These are phyloP conservation scores for Eunapius fragilis DNA, from an alignment of 37 sponge, comb jelly and placozoan species.

Conservation along the genomic window DNA sequence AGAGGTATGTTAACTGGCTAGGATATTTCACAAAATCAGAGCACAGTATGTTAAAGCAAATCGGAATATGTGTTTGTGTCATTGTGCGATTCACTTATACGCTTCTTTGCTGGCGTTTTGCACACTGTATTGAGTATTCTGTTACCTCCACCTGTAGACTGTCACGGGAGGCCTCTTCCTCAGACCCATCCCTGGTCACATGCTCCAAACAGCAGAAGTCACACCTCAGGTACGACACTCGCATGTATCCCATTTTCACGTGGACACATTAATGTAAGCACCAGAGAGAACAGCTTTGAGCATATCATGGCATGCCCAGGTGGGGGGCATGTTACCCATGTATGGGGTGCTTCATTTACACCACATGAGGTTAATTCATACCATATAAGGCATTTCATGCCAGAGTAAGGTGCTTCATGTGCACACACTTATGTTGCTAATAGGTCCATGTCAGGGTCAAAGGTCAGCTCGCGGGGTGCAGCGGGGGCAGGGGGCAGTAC, in stretches of 20 bases:
- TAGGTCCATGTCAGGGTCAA: slow-evolving; percentile 69
- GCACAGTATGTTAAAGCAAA: no score
- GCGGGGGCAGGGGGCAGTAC: slow-evolving; percentile 29
- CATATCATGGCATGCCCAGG: no score
- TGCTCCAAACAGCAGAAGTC: slow-evolving; percentile 79
- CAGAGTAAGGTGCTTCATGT: background rate
- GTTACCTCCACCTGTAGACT: slow-evolving; percentile 14
- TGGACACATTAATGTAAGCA: no score
- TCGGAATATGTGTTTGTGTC: no score
- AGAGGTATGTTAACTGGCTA: slow-evolving; percentile 48
- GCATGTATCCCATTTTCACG: no score
- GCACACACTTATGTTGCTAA: background rate
- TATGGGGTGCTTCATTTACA: background rate
- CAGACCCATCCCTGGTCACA: slow-evolving; percentile 79
- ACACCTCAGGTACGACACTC: slow-evolving; percentile 73
- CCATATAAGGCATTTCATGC: background rate
- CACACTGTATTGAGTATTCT: no score
- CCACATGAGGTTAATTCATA: background rate
- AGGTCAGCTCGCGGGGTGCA: slow-evolving; percentile 60
- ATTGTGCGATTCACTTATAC: no score
- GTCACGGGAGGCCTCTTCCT: slow-evolving; percentile 78
- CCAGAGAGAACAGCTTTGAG: no score
- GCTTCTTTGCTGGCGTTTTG: no score
- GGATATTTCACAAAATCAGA: no score
- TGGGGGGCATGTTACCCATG: background rate